Base-by-base conservation (phyloP, 2,797 vertebrate species). In the Anguilla pacifica region DNA sequence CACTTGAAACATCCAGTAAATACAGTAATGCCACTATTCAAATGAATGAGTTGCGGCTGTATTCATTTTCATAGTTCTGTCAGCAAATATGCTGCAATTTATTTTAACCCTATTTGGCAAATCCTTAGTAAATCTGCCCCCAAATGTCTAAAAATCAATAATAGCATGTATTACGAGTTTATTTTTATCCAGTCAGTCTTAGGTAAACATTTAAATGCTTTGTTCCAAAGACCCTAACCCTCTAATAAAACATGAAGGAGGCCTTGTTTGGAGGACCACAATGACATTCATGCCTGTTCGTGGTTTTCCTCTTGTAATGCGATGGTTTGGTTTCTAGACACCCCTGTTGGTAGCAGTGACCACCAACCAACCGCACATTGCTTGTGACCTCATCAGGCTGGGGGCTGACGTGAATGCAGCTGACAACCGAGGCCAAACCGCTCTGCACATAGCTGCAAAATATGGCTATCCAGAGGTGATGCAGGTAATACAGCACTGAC, bases 311-410 rank as follows among this genome's bases (percentile, higher is more conserved):
- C 39, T 72, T 82, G 39, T 49, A 13, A 82, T 83, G 79, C 25
- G 25, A 53, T 84, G 13, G 25, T 55, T 86, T 7, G 59, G 0
- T 91, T 93, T 93, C 28, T 91, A 94, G 93, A 94, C 93, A 13
- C 91, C 93, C 39, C 92, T 94, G 83, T 90, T 94, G 93, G 93
- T 94, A 86, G 93, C 93, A 0, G 93, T 94, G 88, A 92, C 93
- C 0, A 92, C 93, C 88, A 91, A 91, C 83, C 93, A 94, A n/a
- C 79, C 91, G 2, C 90, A 89, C 9, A 93, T 94, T 2, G 93
- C 93, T 39, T 89, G 89, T 10, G 93, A 94, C 89, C 90, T 94
- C 49, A 90, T 94, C 89, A 91, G 86, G 90, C 53, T 92, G 19
- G 94, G 93, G 82, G 93, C 93, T 3, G 93, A 94, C 4, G 53